Base-by-base conservation (phyloP, 2,113 vertebrate genomes). In the Engraulis encrasicolus region DNA sequence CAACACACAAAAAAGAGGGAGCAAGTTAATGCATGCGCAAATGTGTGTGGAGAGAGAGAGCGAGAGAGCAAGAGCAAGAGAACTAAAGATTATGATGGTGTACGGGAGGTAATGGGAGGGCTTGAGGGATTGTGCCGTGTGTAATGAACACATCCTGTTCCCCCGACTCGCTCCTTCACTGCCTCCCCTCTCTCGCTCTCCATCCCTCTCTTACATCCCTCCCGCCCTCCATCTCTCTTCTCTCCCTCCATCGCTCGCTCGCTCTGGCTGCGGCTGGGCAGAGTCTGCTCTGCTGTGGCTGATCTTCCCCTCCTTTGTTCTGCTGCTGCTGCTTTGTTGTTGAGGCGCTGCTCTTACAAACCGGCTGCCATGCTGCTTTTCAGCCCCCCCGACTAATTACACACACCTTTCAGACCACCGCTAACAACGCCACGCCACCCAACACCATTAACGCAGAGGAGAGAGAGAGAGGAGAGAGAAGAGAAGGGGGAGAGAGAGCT, bases 331-430 rank as follows among this genome's bases (percentile, higher is more conserved):
- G 50, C 50, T 81, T 81, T 58, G 50, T 81, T 81, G 80, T 54
- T 31, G 34, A 18, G 80, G 17, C 38, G 78, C 50, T 27, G 82
- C 27, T 74, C 23, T 74, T 74, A 74, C 66, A 74, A 74, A 34
- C 66, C 12, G 66, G 12, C 27, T 74, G 45, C 78, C 49, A 36
- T 45, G 77, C 82, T 81, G 81, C 79, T 79, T 17, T 48, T 81
- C 66, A 77, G 84, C 45, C 61, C 52, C 45, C 61, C 52, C 50
- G 14, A 79, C 79, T 83, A 83, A 88, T 85, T 81, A 82, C 58
- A 83, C 82, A 79, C 45, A 66, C 48, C 81, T 83, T 48, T 54
- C 45, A 78, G 45, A 50, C 31, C 27, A 2, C 27, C 27, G 48
- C 71, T 80, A 38, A 31, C n/a, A 54, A 74, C 50, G 40, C 86